Base-by-base conservation (phyloP, 2,113 vertebrate species). In the Oncorhynchus tshawytscha region DNA sequence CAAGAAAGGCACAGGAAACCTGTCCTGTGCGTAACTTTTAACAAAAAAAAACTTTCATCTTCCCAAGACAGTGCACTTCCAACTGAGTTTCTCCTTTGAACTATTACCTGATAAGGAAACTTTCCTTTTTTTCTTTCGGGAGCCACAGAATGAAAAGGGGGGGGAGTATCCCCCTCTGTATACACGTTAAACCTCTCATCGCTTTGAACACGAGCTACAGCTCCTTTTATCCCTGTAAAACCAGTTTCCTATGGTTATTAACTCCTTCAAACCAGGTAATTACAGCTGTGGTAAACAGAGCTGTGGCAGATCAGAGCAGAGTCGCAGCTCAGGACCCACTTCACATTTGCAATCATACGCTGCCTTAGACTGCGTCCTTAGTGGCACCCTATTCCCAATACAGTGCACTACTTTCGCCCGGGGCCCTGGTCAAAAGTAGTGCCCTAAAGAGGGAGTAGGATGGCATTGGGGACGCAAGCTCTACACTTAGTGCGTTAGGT, bases 31-130 rank as follows among this genome's bases (percentile, higher is more conserved):
- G 92, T 93, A 91, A 95, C 92, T 93, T 93, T 95, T 94, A 94
- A 96, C 94, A 96, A 96, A 96, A 27, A 97, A 27, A 97, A 94
- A 94, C 95, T 97, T 97, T 98, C 94, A 98, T 98, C 95, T 97
- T 92, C 88, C 91, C 89, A 93, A 95, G 94, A 94, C 94, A 93
- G 91, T 95, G 92, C 82, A 77, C 86, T 93, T 93, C 91, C 91
- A 94, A 93, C 91, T 84, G 91, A 92, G 49, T 90, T 90, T 93
- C 92, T 95, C 95, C 94, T 96, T 96, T 96, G 94, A 96, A 96
- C 95, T 95, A 91, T 94, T 93, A 92, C 94, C 95, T 95, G 95
- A 98, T 97, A 96, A 96, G 94, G 90, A 92, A 94, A 94, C 92
- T 93, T 86, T 84, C 83, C 79, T 85, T 80, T 22, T 68, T 29